Base-by-base conservation (phyloP, 2,888 invertebrate genomes). In the Aromia moschata region DNA sequence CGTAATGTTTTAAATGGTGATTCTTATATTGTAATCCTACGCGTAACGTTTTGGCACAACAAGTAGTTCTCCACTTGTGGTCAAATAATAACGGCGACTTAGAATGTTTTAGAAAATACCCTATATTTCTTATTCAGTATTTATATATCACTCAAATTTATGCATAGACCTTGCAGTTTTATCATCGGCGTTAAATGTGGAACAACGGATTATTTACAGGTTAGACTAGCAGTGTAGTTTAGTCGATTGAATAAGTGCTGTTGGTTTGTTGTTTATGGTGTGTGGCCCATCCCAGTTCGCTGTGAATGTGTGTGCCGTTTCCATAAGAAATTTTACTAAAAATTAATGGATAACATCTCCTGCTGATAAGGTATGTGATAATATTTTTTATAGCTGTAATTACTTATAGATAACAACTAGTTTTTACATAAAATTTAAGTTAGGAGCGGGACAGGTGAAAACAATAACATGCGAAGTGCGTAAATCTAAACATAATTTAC, bases 251-350 rank as follows among this genome's bases (percentile, higher is more conserved):
- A 60, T 64, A 58, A 47, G 52, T 58, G 61, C 58, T 58, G 62
- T 43, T 61, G 62, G 25, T 65, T 68, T 72, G 76, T 80, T 80
- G 80, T 81, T 81, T 80, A 79, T 79, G 80, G 80, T 79, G 75
- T 79, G 67, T 73, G 79, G 81, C 81, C 81, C 80, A 80, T 80
- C 81, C 81, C 80, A 81, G 81, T 80, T 79, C 73, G 80, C 80
- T 80, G 80, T 79, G 80, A 72, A 79, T 81, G 79, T 80, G 80
- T 78, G 74, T 80, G 80, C 79, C 79, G 78, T 77, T 75, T 76
- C 75, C 76, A 76, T 77, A 78, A 74, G 68, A 69, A 71, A 72
- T 68, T 58, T 64, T 65, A 62, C 68, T 64, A 69, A 67, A 73
- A 72, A 62, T 78, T 77, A 76, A 80, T 79, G 79, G 79, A 79